Evolutionary conservation across 2,797 vertebrate genomes (phyloP), one percentile per base, ranked within the genome.

Genomic region (Lophotriccus pileatus): DNA sequence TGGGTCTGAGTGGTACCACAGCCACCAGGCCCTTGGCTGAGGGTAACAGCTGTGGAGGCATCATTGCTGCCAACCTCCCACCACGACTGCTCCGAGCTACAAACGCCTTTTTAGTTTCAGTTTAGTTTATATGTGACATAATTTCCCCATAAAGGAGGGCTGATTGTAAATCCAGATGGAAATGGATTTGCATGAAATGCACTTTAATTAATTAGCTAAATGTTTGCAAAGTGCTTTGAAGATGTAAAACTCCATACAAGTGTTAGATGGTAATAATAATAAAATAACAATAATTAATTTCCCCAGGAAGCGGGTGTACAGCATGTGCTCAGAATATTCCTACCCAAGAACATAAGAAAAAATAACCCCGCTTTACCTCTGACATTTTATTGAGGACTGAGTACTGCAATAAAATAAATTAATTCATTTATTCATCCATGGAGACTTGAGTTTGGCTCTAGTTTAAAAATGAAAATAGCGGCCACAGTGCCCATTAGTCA

Each of bases 151-250:
- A 82, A 97, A 95, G 93, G 75, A 93, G 72, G 56, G 44, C 74
- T 93, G 93, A 88, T 91, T 91, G 92, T 96, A 94, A 96, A 94
- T 87, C 93, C 94, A 96, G 95, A 95, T 90, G 92, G 86, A 96
- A 95, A 89, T 19, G 20, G 85, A 90, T 94, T 95, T 91, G 87
- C 92, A 59, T 92, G 93, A 95, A 96, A 96, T 59, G 62, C 85
- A 56, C 94, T 96, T 93, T 96, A 97, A 97, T 97, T 97, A 96
- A 96, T 97, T 95, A 94, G 81, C 87, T 96, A 95, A 96, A 94
- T 43, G 75, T 68, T 95, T 87, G 68, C 77, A 78, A 93, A 96
- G 93, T 84, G 89, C 92, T 96, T 94, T 94, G 89, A 96, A 94
- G 93, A 97, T 94, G 80, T 81, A 88, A 92, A 94, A 59, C 90